These are phyloP conservation scores for Endomychus coccineus DNA, from an alignment of 2,888 invertebrate genomes.

Conservation along the genomic window DNA sequence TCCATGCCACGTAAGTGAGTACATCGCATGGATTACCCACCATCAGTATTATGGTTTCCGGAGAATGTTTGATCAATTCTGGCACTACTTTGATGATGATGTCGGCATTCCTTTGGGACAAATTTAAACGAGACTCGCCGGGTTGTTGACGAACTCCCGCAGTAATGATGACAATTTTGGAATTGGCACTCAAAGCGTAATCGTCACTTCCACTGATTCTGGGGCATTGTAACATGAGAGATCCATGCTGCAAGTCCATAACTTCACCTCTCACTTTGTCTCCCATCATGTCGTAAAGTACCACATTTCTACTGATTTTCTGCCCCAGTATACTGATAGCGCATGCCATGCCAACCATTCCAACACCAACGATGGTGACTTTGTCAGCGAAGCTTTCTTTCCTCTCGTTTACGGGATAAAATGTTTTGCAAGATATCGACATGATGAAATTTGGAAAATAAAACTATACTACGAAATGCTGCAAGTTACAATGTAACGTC, in stretches of 20 bases:
- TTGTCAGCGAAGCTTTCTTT: conserved; percentile 44
- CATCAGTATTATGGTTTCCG: conserved; percentile 69
- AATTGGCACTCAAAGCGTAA: conserved; percentile 64
- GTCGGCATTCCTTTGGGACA: conserved; percentile 80
- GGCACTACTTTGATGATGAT: conserved; percentile 77
- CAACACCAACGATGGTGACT: conserved; percentile 81
- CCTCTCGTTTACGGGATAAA: background rate
- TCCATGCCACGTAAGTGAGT: conserved; percentile 84
- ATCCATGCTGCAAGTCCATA: conserved; percentile 85
- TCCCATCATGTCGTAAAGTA: conserved; percentile 71
- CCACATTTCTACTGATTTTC: conserved; percentile 69
- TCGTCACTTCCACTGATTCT: conserved; percentile 71
- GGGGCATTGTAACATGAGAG: conserved; percentile 71
- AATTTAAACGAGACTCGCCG: conserved; percentile 69
- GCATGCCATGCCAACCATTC: conserved; percentile 87
- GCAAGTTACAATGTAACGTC: too few species aligned
- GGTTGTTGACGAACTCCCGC: conserved; percentile 81
- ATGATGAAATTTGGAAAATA: too few species aligned
- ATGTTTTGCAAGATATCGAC: too few species aligned
- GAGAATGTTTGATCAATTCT: conserved; percentile 66
- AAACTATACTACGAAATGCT: too few species aligned
- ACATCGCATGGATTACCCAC: conserved; percentile 87
- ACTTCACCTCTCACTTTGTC: conserved; percentile 82
- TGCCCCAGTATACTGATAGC: conserved; percentile 78
- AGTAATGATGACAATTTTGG: conserved; percentile 73